A percentile compares a stretch with the other conserved stretches of the same genome.
Conservation (phyloP, 2,888 invertebrate genomes). For the Calameuta pallipes region DNA sequence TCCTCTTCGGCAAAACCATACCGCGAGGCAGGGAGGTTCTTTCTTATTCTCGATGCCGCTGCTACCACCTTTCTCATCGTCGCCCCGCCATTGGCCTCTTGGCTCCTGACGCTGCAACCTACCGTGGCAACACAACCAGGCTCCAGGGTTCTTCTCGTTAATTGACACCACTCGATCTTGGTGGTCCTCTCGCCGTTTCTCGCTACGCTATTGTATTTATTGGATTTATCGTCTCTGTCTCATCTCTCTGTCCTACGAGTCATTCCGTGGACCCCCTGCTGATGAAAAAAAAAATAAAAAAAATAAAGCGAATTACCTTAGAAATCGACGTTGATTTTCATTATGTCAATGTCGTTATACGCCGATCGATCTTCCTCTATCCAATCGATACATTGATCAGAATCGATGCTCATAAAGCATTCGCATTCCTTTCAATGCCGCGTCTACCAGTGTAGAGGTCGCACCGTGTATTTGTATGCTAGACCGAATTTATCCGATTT, state of each 20-base stretch:
- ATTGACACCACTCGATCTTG: constrained; percentile 66
- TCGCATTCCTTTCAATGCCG: constrained; percentile 64
- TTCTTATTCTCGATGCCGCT: constrained; percentile 33
- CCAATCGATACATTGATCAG: background rate
- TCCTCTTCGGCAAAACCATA: constrained; percentile 61
- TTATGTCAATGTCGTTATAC: background rate
- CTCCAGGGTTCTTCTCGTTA: constrained; percentile 46
- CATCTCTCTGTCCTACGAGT: background rate
- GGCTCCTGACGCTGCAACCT: constrained; percentile 9
- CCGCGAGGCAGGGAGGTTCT: constrained; percentile 37
- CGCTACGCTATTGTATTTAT: constrained; percentile 1
- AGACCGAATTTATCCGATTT: constrained; percentile 52
- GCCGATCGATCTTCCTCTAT: background rate
- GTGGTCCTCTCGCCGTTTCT: constrained; percentile 54
- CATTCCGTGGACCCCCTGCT: background rate
- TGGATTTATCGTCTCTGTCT: background rate
- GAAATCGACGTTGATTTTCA: background rate
- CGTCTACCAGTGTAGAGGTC: constrained; percentile 52
- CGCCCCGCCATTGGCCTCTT: constrained; percentile 3
- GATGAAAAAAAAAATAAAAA: background rate
- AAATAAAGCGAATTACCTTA: background rate
- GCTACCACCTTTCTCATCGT: constrained; percentile 16
- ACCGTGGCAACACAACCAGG: constrained; percentile 3
- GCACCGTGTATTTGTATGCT: constrained; percentile 48
- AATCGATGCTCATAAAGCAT: constrained; percentile 46